These are phyloP conservation scores for Philopedon plagiatum DNA, from an alignment of 2,888 invertebrate species.

Conservation along the genomic window DNA sequence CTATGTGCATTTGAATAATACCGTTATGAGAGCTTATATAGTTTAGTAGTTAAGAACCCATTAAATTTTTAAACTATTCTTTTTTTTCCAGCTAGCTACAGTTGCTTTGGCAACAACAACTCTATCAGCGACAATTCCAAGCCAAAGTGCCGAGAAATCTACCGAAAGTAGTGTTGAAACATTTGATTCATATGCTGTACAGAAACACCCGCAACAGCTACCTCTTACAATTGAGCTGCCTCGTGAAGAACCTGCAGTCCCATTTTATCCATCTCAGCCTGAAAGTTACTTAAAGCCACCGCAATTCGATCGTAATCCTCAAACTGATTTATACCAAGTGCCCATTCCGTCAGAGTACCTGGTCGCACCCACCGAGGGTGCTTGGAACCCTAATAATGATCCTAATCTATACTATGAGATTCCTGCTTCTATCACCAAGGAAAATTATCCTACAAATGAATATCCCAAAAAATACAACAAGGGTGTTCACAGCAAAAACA, in stretches of 20 bases:
- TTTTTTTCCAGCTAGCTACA: conserved; percentile 51
- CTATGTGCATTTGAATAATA: no score
- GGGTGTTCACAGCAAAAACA: conserved; percentile 67
- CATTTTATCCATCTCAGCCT: conserved; percentile 63
- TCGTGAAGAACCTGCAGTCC: conserved; percentile 58
- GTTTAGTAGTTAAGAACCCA: no score
- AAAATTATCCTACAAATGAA: conserved; percentile 70
- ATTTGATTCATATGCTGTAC: conserved; percentile 48
- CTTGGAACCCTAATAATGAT: conserved; percentile 67
- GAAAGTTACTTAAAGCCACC: conserved; percentile 60
- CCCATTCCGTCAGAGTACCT: conserved; percentile 69
- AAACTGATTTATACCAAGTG: conserved; percentile 35
- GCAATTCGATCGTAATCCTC: conserved; percentile 48
- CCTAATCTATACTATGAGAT: conserved; percentile 66
- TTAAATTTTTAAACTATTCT: not conserved
- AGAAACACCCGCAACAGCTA: conserved; percentile 49
- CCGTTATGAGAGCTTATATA: no score
- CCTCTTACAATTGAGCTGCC: conserved; percentile 62
- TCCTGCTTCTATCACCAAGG: conserved; percentile 65
- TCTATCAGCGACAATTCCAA: conserved; percentile 40
- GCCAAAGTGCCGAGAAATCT: conserved; percentile 25
- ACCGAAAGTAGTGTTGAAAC: conserved; percentile 40
- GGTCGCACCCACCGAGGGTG: conserved; percentile 67
- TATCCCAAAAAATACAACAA: conserved; percentile 75
- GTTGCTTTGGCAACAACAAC: conserved; percentile 45